Conservation (phyloP, 1,140 invertebrate genomes). For the Conus ventricosus region DNA sequence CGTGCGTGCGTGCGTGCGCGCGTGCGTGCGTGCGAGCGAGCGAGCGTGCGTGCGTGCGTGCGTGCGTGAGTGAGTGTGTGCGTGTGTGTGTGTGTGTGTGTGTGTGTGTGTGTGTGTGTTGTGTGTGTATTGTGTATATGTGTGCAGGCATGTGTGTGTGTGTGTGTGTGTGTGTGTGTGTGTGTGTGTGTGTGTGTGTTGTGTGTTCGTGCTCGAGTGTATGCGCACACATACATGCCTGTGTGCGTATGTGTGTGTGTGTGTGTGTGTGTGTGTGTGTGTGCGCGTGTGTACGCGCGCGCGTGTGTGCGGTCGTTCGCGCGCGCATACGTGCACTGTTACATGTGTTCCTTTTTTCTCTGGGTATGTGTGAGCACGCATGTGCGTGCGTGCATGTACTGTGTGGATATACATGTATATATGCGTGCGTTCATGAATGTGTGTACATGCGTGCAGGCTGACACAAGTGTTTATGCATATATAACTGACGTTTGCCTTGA, state of each 20-base stretch:
- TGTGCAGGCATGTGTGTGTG: not conserved
- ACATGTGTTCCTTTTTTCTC: not conserved
- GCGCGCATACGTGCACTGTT: too few species aligned
- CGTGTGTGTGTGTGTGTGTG: not conserved
- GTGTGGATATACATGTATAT: not conserved
- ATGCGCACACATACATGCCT: not conserved
- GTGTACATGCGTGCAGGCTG: not conserved
- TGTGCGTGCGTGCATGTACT: not conserved
- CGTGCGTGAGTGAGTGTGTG: not conserved
- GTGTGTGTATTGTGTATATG: not conserved
- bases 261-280: too few species aligned
- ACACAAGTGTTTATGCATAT: too few species aligned
- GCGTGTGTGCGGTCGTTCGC: not conserved
- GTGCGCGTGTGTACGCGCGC: too few species aligned
- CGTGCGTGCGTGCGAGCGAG: not conserved
- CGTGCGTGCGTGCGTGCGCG: not conserved
- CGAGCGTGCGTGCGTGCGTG: not conserved
- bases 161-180: not conserved
- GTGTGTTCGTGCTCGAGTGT: not conserved
- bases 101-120: not conserved
- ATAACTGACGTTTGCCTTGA: too few species aligned
- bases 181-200: not conserved
- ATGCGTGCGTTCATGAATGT: not conserved
- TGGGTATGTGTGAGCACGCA: not conserved
- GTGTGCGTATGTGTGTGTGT: not conserved